Base-by-base conservation (phyloP, 2,888 invertebrate species). In the Tenthredo distinguenda region DNA sequence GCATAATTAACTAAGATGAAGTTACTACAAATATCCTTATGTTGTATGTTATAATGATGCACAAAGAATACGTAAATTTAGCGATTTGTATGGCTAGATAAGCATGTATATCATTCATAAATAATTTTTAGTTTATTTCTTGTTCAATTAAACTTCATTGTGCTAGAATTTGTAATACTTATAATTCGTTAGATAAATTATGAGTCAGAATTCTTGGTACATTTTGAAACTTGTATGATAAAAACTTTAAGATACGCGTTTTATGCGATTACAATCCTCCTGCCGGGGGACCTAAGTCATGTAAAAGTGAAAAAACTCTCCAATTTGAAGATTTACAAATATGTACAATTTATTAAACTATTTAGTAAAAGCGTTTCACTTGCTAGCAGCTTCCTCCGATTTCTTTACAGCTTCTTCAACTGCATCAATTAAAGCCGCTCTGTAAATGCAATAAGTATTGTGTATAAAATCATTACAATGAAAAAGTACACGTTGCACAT, bases 361-460 rank as follows among this genome's bases (percentile, higher is more conserved):
- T 18, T 77, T 77, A 12, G 6, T 40, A 34, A 34, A 55, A 77
- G 15, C 21, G 9, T 55, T 77, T 77, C 55, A 77, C 34, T 77
- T 50, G 10, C 55, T 31, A 55, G 79, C 95, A 85, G 95, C 90
- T 89, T 95, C 95, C 40, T 91, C 92, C 9, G 95, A 94, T 87
- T 94, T 94, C 87, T 94, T 93, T 0, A 95, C 94, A 0, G 96
- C 94, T 82, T 96, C 96, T 94, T 97, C 97, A 40, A 98, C 94
- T 4, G 97, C 97, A 90, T 96, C 96, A 89, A 98, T 97, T 65
- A 97, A 92, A 9, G 96, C 95, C n/a, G 95, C 95, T 89, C 97
- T 97, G 93, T 65, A 94, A 93, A 81, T 87, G 94, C 94, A 62
- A 55, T 15, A 5, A 50, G 15, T 31, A 26, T 62, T 71, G n/a